Evolutionary conservation across 53 echinoderm and acorn worm species (phyloP).

Genomic region (Stichopus horrens): DNA sequence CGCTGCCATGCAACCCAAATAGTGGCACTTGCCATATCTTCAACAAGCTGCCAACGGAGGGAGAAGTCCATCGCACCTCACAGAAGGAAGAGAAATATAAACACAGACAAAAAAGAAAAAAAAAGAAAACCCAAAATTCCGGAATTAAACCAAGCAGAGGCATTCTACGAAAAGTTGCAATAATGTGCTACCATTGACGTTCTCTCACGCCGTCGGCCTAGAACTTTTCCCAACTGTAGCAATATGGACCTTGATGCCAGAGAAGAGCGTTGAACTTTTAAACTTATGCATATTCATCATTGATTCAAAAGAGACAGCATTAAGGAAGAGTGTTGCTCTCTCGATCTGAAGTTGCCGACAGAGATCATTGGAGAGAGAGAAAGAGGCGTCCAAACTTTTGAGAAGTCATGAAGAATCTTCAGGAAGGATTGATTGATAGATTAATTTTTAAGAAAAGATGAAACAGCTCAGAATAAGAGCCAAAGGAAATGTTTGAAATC

Average conservation of each 20-base stretch:
- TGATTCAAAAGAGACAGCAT: neutral
- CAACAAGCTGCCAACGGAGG: neutral
- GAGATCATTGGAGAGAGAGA: too few species aligned
- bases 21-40: slow-evolving; percentile 8
- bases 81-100: too few species aligned
- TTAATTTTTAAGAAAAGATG: neutral
- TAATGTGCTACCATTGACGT: neutral
- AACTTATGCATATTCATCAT: slow-evolving; percentile 2
- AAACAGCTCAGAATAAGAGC: neutral
- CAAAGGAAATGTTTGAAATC: neutral
- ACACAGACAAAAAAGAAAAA: too few species aligned
- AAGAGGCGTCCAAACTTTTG: neutral
- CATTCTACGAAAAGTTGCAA: slow-evolving; percentile 1
- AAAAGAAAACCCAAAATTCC: neutral
- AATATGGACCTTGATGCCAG: neutral
- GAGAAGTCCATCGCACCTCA: neutral
- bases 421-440: neutral
- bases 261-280: neutral
- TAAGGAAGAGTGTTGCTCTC: neutral
- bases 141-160: neutral
- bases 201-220: neutral
- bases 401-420: neutral
- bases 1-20: slow-evolving; percentile 38
- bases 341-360: neutral
- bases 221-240: neutral